Conservation (phyloP, 2,113 vertebrate species). For the Dascyllus trimaculatus region DNA sequence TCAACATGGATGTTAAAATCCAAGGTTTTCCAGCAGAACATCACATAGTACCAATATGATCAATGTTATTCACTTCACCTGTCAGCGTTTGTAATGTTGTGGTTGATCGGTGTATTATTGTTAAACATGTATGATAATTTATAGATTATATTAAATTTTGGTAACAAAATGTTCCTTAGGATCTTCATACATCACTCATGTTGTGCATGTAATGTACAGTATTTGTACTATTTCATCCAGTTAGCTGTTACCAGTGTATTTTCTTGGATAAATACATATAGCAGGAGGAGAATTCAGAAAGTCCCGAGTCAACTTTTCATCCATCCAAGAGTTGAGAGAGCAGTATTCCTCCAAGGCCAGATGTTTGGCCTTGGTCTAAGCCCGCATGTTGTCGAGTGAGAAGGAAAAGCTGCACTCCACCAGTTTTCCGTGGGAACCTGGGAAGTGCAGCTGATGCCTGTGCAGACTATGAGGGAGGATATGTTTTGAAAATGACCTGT, state of each 20-base stretch:
- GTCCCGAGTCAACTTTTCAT: background rate
- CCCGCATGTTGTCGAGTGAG: slow-evolving; percentile 29
- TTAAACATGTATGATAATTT: too few relatives aligned
- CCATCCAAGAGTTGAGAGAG: slow-evolving; percentile 6
- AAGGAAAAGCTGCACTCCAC: slow-evolving; percentile 20
- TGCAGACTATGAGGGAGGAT: slow-evolving; percentile 32
- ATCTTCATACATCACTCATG: background rate
- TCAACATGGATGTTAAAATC: too few relatives aligned
- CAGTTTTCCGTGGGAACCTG: slow-evolving; percentile 26
- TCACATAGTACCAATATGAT: too few relatives aligned
- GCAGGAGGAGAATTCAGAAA: slow-evolving; percentile 12
- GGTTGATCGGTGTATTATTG: too few relatives aligned
- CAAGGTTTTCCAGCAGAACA: too few relatives aligned
- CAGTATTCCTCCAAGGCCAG: background rate
- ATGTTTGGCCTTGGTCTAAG: slow-evolving; percentile 40
- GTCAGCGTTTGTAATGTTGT: too few relatives aligned
- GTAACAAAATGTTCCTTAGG: too few relatives aligned
- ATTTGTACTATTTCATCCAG: background rate
- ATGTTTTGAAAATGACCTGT: slow-evolving; percentile 55
- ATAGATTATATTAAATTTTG: too few relatives aligned
- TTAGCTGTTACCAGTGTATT: background rate
- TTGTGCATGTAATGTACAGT: background rate
- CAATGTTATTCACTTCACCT: too few relatives aligned
- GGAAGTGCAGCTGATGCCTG: slow-evolving; percentile 19
- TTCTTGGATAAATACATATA: slow-evolving; percentile 4